Evolutionary conservation across 2,888 invertebrate species (phyloP), one percentile per base, ranked within the genome.

Genomic region (Muscina levida): DNA sequence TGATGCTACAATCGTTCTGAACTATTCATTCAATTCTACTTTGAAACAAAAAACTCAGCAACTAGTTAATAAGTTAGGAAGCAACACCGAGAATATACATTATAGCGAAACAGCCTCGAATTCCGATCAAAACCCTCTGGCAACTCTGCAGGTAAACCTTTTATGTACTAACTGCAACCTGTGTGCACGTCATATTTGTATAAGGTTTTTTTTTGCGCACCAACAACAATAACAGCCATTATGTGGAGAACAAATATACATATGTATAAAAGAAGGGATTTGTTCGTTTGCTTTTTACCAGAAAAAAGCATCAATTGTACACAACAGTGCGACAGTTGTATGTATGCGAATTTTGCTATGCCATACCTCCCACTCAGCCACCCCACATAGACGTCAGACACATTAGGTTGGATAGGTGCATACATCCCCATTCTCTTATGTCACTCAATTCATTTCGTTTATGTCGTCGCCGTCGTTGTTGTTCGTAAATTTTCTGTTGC

Each of bases 141-240:
- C 31, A 17, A 19, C 22, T 51, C 22, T 53, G 17, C 13, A 8
- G n/a, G 15, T 39, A 22, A n/a, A 42, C 42, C 13, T 37, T 39
- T 31, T 62, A 6, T 42, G 37, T 62, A 22, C 24, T 8, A 22
- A 37, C 2, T 42, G 62, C 62, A 62, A 62, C 62, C 62, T 39
- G 62, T 62, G 22, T 22, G 39, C 59, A 59, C 39, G 11, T 39
- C 59, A 22, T 51, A 2, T 22, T 51, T 44, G 10, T 44, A 10
- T n/a, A n/a, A n/a, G n/a, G n/a, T n/a, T n/a, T 37, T 37, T 44
- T 44, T 44, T 5, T 46, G 46, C 42, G 42, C 10, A 42, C 42
- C 6, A 42, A 42, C 10, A n/a, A n/a, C n/a, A n/a, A n/a, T n/a
- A n/a, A n/a, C n/a, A n/a, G n/a, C n/a, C n/a, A n/a, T n/a, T n/a